Evolutionary conservation across 2,797 vertebrate genomes (phyloP), one percentile per base, ranked within the genome.

Genomic region (Epinephelus malabaricus): DNA sequence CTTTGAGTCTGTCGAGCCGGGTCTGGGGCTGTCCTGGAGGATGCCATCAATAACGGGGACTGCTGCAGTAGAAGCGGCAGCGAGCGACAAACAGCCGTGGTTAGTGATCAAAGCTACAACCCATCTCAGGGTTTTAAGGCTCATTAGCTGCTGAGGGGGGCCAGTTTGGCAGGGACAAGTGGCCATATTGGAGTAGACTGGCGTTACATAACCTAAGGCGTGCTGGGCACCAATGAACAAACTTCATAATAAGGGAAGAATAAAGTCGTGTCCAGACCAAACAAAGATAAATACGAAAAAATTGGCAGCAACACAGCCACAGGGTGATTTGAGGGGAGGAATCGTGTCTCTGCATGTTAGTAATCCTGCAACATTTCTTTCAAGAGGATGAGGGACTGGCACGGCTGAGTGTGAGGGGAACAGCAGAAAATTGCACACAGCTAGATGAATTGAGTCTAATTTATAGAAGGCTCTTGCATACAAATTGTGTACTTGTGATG

Each of bases 61-160:
- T 89, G 89, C 90, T 81, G 89, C 88, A 86, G 88, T 67, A 84
- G 85, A 70, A 82, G 82, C 85, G 87, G 78, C 89, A 86, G 87
- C 79, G 71, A 84, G 92, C 80, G 17, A 86, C 85, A 85, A 87
- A 89, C 88, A 90, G 89, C 84, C 72, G 69, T 87, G 92, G 92
- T 91, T 92, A 89, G 90, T 88, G 92, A 93, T 94, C 92, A 94
- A 89, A 93, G 90, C 90, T 89, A 83, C 90, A 88, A 80, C 79
- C 90, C 89, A 82, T 92, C 90, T 90, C 88, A 17, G 85, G 78
- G 89, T 92, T 91, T 90, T 90, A 90, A 88, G 86, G 93, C 87
- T 94, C 93, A 93, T 94, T 92, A 94, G 91, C 82, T 88, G 73
- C 76, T 82, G 86, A 82, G 87, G 82, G 84, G 89, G 82, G 75